Conservation (phyloP, 2,797 vertebrate species). For the Gastrophryne carolinensis region DNA sequence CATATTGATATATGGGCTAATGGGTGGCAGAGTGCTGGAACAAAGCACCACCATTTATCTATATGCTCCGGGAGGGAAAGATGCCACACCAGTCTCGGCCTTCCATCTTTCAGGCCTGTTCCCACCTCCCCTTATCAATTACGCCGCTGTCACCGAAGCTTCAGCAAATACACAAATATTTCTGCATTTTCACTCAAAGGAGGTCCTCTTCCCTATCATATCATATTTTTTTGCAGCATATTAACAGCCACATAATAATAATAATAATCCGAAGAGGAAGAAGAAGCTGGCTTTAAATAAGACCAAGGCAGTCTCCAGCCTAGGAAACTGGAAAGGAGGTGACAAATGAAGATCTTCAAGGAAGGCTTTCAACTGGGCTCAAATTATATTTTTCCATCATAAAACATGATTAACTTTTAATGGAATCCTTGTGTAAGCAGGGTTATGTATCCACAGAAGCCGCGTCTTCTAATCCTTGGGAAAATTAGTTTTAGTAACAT, state of each 20-base stretch:
- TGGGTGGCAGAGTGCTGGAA: slow-evolving; percentile 67
- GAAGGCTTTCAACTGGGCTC: slow-evolving; percentile 43
- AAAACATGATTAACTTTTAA: slow-evolving; percentile 59
- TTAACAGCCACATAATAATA: slow-evolving; percentile 47
- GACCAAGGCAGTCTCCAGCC: slow-evolving; percentile 49
- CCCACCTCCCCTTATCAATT: slow-evolving; percentile 60
- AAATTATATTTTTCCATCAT: slow-evolving; percentile 52
- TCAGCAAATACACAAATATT: slow-evolving; percentile 63
- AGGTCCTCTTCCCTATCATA: slow-evolving; percentile 20
- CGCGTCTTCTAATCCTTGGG: slow-evolving; percentile 18
- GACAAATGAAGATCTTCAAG: slow-evolving; percentile 53
- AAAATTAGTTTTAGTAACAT: slow-evolving; percentile 42
- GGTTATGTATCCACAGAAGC: slow-evolving; percentile 45
- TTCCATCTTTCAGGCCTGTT: slow-evolving; percentile 61
- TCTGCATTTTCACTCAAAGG: slow-evolving; percentile 40
- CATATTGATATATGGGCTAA: slow-evolving; percentile 70
- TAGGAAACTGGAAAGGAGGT: slow-evolving; percentile 53
- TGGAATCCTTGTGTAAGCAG: slow-evolving; percentile 51
- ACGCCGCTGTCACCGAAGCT: slow-evolving; percentile 56
- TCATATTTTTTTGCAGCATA: slow-evolving; percentile 28
- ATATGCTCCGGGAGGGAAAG: slow-evolving; percentile 63
- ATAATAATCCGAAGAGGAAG: too few relatives aligned
- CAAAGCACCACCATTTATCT: slow-evolving; percentile 76
- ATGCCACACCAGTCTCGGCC: slow-evolving; percentile 58
- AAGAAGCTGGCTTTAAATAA: slow-evolving; percentile 45